Conservation (phyloP, 2,888 invertebrate species). For the Sinotaia quadrata region DNA sequence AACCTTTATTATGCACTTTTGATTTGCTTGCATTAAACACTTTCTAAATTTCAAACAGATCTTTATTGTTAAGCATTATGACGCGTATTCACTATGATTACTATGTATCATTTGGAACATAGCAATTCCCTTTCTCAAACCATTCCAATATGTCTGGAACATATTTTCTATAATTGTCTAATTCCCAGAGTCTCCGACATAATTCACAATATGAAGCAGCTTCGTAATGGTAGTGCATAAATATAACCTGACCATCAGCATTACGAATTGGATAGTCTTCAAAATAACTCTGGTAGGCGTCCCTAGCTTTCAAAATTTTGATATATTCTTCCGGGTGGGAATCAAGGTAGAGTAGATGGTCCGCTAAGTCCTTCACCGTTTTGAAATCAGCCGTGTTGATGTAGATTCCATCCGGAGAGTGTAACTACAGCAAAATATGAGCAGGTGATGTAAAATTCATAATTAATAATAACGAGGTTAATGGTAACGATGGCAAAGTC, state of each 20-base stretch:
- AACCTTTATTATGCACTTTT: too few species aligned
- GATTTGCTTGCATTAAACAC: too few species aligned
- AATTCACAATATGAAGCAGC: slow-evolving; percentile 27
- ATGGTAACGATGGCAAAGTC: too few species aligned
- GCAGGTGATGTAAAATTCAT: too few species aligned
- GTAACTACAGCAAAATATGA: background rate
- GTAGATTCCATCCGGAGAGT: slow-evolving; percentile 17
- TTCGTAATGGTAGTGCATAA: slow-evolving; percentile 30
- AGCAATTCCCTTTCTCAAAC: slow-evolving; percentile 4
- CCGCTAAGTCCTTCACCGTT: slow-evolving; percentile 16
- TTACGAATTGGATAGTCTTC: slow-evolving; percentile 18
- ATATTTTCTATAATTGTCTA: slow-evolving; percentile 23
- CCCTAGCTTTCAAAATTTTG: slow-evolving; percentile 17
- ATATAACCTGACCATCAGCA: background rate
- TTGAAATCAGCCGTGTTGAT: slow-evolving; percentile 24
- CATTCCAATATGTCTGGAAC: slow-evolving; percentile 17
- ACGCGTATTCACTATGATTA: too few species aligned
- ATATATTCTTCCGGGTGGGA: slow-evolving; percentile 22
- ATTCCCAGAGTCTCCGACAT: slow-evolving; percentile 39
- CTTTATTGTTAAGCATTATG: too few species aligned
- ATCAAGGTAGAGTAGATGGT: slow-evolving; percentile 19
- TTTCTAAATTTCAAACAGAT: too few species aligned
- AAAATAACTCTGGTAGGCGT: slow-evolving; percentile 12
- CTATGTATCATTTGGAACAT: background rate
- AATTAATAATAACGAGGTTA: too few species aligned